A percentile compares a stretch with the other conserved stretches of the same genome.
Conservation (phyloP, 2,113 vertebrate genomes). For the Kryptolebias marmoratus region DNA sequence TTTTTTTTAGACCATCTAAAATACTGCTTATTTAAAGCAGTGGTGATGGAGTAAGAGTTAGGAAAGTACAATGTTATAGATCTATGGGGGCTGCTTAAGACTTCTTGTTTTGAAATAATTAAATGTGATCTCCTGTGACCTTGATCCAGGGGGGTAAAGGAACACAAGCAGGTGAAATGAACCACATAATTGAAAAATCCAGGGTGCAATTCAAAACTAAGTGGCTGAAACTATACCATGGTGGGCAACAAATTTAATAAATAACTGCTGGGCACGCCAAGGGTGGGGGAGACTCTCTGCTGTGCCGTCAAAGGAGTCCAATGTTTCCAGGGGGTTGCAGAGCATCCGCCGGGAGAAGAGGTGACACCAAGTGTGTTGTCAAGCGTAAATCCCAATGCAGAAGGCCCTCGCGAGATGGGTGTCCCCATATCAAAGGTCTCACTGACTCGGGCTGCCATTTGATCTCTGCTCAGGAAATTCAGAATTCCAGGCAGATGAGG, state of each 20-base stretch:
- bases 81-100: constrained; percentile 58
- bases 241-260: constrained; percentile 85
- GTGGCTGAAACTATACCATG: constrained; percentile 81
- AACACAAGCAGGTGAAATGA: constrained; percentile 84
- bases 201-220: constrained; percentile 84
- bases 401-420: constrained; percentile 81
- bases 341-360: constrained; percentile 75
- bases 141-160: constrained; percentile 80
- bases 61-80: constrained; percentile 51
- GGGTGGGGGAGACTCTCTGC: constrained; percentile 48
- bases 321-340: constrained; percentile 77
- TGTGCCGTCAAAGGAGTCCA: constrained; percentile 78
- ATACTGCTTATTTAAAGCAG: constrained; percentile 48
- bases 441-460: constrained; percentile 83
- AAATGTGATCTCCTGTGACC: constrained; percentile 79
- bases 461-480: constrained; percentile 86
- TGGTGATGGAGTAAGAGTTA: constrained; percentile 54
- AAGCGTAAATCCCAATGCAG: constrained; percentile 82
- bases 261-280: constrained; percentile 80
- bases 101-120: constrained; percentile 82
- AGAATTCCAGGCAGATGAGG: constrained; percentile 88
- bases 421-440: constrained; percentile 86
- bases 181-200: constrained; percentile 87
- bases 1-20: constrained; percentile 45
- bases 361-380: constrained; percentile 86